Evolutionary conservation across 2,888 invertebrate species (phyloP).

Genomic region (Pardosa pseudoannulata): DNA sequence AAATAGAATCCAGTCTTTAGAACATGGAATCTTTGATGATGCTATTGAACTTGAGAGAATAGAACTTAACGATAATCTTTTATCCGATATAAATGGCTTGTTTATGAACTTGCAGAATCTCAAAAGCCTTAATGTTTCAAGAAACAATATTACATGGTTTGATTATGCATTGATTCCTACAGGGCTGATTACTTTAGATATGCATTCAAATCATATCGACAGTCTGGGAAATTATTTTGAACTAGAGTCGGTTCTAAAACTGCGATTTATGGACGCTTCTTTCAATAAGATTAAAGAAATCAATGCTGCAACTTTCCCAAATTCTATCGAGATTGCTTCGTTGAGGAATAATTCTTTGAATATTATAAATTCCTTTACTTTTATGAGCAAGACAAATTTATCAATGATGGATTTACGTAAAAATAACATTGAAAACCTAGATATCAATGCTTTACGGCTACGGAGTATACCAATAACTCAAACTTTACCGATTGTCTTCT

Average conservation of each 20-base stretch:
- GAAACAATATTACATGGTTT: conserved; percentile 92
- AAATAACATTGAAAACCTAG: conserved; percentile 92
- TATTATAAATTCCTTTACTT: conserved; percentile 90
- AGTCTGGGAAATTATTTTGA: conserved; percentile 90
- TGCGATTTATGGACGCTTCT: conserved; percentile 91
- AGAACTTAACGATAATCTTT: conserved; percentile 89
- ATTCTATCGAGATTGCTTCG: conserved; percentile 89
- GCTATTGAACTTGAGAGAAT: conserved; percentile 88
- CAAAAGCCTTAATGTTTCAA: conserved; percentile 93
- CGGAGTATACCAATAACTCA: conserved; percentile 86
- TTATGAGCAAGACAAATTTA: conserved; percentile 91
- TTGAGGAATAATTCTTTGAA: conserved; percentile 93
- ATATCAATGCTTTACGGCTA: conserved; percentile 90
- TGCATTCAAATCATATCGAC: conserved; percentile 90
- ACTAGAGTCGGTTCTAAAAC: conserved; percentile 86
- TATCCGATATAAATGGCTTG: conserved; percentile 88
- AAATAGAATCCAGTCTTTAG: conserved; percentile 87
- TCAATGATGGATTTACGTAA: conserved; percentile 94
- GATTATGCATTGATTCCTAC: conserved; percentile 90
- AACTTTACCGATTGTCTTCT: conserved; percentile 87
- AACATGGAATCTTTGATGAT: conserved; percentile 88
- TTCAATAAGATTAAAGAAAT: conserved; percentile 91
- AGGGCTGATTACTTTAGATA: conserved; percentile 90
- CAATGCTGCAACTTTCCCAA: conserved; percentile 87
- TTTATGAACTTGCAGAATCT: conserved; percentile 90